Evolutionary conservation across 1,140 invertebrate species (phyloP), one percentile per base, ranked within the genome.

Genomic region (Marisa cornuarietis): DNA sequence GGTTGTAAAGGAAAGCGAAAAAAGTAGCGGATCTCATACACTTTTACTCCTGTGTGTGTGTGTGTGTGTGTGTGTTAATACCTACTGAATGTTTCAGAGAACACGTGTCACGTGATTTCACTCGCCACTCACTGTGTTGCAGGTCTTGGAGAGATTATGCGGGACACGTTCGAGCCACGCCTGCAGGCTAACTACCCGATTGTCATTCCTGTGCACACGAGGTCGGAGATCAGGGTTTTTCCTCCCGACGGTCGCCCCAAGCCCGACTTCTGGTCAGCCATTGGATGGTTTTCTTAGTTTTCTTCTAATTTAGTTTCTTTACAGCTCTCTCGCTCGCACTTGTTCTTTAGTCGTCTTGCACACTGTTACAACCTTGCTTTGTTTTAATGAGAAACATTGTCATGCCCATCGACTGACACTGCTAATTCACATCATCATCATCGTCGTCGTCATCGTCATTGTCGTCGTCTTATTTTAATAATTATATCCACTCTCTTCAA

Each of bases 171-270:
- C 86, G 91, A 92, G 81, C 91, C 91, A 81, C 93, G 93, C 5
- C 81, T 90, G n/a, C 83, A 92, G 71, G 85, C 91, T 5, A 91
- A 92, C 81, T 91, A 91, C 71, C 84, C 92, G 69, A 91, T 93
- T 51, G 91, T 94, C 10, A 92, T 94, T 6, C 93, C 93, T 13
- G 92, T 94, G 80, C 92, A 93, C 72, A 90, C 92, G 49, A 91
- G 92, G 80, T 92, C 94, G 81, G 92, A 94, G 84, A 90, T 95
- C 54, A 93, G 93, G 79, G 94, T 94, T 84, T 89, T 94, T 58
- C 91, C 92, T 78, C 93, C 94, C 0, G 86, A 90, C 22, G 94
- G 94, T n/a, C 85, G 85, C 80, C 89, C 86, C 42, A 79, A 79
- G 63, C 88, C 87, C 31, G 78, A 76, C 54, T 83, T 82, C 77